phyloP scores from a whole-genome alignment of 2,113 vertebrate genomes.

The Phrynosoma blainvillii region DNA sequence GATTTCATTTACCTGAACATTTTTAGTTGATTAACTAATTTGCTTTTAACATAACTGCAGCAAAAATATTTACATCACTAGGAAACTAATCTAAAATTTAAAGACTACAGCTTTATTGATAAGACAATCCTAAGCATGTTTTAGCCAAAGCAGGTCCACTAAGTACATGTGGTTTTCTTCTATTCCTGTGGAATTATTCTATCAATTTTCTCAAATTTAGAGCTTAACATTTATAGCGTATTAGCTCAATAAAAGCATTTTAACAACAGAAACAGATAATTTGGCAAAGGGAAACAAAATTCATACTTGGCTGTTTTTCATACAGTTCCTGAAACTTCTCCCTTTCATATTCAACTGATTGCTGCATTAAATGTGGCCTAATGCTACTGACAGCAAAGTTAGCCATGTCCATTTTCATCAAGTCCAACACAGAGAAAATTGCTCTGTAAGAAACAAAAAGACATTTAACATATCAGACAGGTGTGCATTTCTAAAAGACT shows the following conservation, averaged over 20 bases:
- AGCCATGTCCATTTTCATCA: conserved; percentile 98
- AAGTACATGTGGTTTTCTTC: not conserved
- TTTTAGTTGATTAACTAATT: not conserved
- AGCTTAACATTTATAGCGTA: conserved; percentile 8
- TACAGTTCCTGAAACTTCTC: conserved; percentile 94
- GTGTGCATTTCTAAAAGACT: not conserved
- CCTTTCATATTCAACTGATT: conserved; percentile 96
- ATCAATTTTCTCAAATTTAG: conserved; percentile 8
- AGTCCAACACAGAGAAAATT: conserved; percentile 92
- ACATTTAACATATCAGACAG: conserved; percentile 32
- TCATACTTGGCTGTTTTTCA: conserved; percentile 93
- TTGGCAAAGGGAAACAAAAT: conserved; percentile 27
- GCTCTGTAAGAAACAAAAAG: conserved; percentile 80
- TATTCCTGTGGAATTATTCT: conserved; percentile 8
- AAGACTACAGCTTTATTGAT: not conserved
- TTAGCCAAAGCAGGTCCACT: not conserved
- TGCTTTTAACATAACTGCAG: not conserved
- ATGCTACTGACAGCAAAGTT: conserved; percentile 94
- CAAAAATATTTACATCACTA: not conserved
- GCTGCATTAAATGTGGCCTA: conserved; percentile 93
- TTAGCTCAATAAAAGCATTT: conserved; percentile 17
- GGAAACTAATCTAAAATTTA: not conserved
- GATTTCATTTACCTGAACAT: no score
- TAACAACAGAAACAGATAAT: not conserved
- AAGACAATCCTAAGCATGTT: not conserved